These are phyloP conservation scores for Axea sp. DNA, from an alignment of 2,888 invertebrate species.

Conservation along the genomic window DNA sequence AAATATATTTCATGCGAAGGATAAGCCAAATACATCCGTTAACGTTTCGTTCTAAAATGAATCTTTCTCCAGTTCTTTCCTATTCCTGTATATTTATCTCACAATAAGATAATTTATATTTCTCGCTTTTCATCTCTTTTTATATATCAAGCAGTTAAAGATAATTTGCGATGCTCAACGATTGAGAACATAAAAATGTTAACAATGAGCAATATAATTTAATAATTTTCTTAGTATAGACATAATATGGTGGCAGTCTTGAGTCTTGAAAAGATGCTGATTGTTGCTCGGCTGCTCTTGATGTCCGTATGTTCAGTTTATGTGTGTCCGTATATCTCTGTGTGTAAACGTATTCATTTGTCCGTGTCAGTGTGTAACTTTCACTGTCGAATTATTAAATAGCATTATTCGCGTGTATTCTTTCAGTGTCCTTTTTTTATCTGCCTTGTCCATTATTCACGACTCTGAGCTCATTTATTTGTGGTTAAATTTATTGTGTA, in stretches of 20 bases:
- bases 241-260: slow-evolving; percentile 78
- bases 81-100: slow-evolving; percentile 5
- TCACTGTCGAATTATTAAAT: slow-evolving; percentile 45
- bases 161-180: slow-evolving; percentile 73
- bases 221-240: slow-evolving; percentile 75
- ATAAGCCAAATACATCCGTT: slow-evolving; percentile 46
- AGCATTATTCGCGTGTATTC: slow-evolving; percentile 51
- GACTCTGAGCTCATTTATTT: slow-evolving; percentile 70
- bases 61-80: slow-evolving; percentile 11
- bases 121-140: slow-evolving; percentile 18
- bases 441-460: slow-evolving; percentile 53
- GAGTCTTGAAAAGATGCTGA: slow-evolving; percentile 77
- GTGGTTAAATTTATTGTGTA: slow-evolving; percentile 75
- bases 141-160: slow-evolving; percentile 56
- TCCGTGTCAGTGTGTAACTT: slow-evolving; percentile 22
- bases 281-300: slow-evolving; percentile 71
- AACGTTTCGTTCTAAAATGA: slow-evolving; percentile 27
- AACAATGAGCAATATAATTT: slow-evolving; percentile 73
- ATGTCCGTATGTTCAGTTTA: slow-evolving; percentile 27
- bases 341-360: slow-evolving; percentile 10
- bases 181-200: slow-evolving; percentile 78
- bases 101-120: slow-evolving; percentile 16
- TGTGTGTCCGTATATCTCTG: slow-evolving; percentile 6
- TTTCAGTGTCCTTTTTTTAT: slow-evolving; percentile 38
- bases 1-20: slow-evolving; percentile 47